Percentiles rank a stretch among this genome's conserved stretches.
These are phyloP conservation scores for Eueides isabella DNA, from an alignment of 1,140 invertebrate species.

Conservation along the genomic window DNA sequence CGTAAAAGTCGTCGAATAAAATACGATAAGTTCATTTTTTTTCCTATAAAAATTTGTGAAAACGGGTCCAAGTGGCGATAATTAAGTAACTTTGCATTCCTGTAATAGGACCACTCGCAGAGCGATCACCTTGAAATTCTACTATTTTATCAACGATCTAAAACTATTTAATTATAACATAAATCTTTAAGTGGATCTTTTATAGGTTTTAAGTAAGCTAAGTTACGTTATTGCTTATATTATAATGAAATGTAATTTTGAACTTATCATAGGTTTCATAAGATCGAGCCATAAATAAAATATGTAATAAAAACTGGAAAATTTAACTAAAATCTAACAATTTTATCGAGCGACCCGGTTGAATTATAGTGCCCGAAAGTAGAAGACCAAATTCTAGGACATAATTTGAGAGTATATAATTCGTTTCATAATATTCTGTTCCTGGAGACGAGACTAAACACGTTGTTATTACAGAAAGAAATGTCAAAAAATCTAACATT, in stretches of 20 bases:
- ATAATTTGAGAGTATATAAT: no score
- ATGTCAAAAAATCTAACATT: neutral
- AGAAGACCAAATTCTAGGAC: no score
- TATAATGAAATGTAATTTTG: no score
- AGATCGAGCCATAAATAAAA: no score
- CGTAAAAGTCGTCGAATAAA: neutral
- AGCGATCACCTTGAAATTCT: constrained; percentile 23
- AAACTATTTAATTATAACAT: constrained; percentile 12
- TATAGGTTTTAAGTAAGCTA: neutral
- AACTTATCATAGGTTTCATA: no score
- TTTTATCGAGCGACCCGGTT: no score
- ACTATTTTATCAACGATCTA: constrained; percentile 9
- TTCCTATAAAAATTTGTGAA: neutral
- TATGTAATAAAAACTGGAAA: no score
- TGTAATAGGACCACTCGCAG: constrained; percentile 37
- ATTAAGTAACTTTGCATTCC: constrained; percentile 41
- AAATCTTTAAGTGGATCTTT: neutral
- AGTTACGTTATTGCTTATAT: neutral
- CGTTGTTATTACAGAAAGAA: neutral
- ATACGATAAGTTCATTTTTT: constrained; percentile 1
- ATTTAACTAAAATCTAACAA: no score
- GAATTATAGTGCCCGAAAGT: no score
- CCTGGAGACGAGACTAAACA: no score
- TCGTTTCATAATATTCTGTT: no score
- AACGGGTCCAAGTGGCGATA: constrained; percentile 26